Evolutionary conservation across 1,140 invertebrate genomes (phyloP).

Genomic region (Drosophila asahinai): DNA sequence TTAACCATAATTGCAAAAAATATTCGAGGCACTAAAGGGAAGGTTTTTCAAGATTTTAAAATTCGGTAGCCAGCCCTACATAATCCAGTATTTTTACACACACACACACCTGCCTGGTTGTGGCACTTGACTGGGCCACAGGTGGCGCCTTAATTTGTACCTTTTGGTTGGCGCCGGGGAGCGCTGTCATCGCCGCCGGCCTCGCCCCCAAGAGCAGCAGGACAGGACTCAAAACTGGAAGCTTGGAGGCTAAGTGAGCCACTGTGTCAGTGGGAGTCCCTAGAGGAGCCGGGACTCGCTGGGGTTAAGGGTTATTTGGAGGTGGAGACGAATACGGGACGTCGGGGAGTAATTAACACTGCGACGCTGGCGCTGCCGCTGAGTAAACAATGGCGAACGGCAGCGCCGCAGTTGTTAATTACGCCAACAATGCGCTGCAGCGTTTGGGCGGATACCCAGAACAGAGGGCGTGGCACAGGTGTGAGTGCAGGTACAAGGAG

Average conservation of each 20-base stretch:
- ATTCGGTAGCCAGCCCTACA: too few species aligned
- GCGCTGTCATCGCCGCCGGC: conserved; percentile 35
- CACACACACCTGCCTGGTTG: background rate
- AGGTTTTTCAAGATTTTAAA: too few species aligned
- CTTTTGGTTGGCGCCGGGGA: conserved; percentile 50
- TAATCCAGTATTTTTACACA: too few species aligned
- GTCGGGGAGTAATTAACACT: conserved; percentile 79
- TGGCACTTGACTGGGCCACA: conserved; percentile 51
- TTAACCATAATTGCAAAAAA: conserved; percentile 53
- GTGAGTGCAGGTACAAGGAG: conserved; percentile 12
- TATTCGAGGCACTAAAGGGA: background rate
- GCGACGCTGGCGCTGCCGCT: conserved; percentile 55
- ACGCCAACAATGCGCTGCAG: conserved; percentile 56
- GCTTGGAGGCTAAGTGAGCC: conserved; percentile 68
- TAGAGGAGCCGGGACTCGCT: background rate
- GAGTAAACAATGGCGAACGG: conserved; percentile 71
- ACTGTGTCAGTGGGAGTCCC: conserved; percentile 66
- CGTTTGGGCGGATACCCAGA: conserved; percentile 5
- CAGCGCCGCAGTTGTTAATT: conserved; percentile 72
- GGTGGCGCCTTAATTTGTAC: conserved; percentile 75
- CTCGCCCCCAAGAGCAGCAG: conserved; percentile 11
- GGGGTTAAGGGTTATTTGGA: background rate
- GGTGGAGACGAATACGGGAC: conserved; percentile 5
- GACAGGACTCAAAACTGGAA: background rate
- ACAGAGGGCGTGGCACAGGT: conserved; percentile 47